Base-by-base conservation (phyloP, 2,888 invertebrate species). In the Caradrina kadenii region DNA sequence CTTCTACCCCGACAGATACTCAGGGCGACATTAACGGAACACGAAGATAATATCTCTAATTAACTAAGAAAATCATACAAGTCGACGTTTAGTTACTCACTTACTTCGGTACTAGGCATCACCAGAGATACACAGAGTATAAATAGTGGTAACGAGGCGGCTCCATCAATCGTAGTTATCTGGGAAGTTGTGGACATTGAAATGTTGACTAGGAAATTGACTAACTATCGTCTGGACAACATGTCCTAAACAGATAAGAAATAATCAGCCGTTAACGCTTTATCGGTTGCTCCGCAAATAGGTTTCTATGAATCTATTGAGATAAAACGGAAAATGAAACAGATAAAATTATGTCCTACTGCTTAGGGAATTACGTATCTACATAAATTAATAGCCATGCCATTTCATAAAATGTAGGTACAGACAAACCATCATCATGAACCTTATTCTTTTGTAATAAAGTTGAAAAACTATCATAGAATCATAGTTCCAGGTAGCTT, bases 21-120 rank as follows among this genome's bases (percentile, higher is more conserved):
- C 84, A 87, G 88, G 86, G 89, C 87, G 87, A 89, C 89, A 90
- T 86, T 93, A 94, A 94, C 93, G 93, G 93, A 88, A 91, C 88
- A 84, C 73, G 63, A 62, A 82, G 92, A 94, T 87, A 90, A 89
- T 89, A 93, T 92, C 92, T 92, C 88, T 91, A 90, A 92, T 93
- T 91, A 92, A 88, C 88, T 83, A 73, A 83, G 84, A 88, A 89
- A 89, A 86, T 89, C 86, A 89, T 88, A 89, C 85, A 81, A 86
- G 84, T 89, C 90, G 88, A 86, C 84, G 72, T 73, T 82, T 85
- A 72, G 35, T 45, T 62, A 39, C 39, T 19, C 54, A 42, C 39
- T 39, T 6, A 45, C 45, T 17, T 15, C 17, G 19, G 53, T 76
- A 64, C 61, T 21, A 56, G 55, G 39, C 52, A 69, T 55, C 22